Conservation (phyloP, 2,888 invertebrate species). For the Ennomos quercinarius region DNA sequence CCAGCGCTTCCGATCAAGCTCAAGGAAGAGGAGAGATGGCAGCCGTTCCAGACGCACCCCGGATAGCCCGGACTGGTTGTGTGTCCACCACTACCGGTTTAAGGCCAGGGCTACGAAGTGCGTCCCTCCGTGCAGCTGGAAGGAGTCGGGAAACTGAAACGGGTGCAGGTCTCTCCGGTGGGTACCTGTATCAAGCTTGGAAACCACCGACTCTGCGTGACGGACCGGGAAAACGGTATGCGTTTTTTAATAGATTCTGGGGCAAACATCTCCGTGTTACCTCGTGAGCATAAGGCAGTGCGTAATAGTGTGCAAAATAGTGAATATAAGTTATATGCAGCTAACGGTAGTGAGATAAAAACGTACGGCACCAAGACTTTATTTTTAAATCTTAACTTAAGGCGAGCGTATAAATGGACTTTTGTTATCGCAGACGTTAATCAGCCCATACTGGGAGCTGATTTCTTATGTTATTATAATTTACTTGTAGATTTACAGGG, state of each 20-base stretch:
- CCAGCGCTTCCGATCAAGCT: too few species aligned
- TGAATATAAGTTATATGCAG: constrained; percentile 36
- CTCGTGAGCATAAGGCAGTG: not conserved
- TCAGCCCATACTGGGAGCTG: constrained; percentile 44
- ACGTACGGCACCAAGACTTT: constrained; percentile 33
- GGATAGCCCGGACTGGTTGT: constrained; percentile 11
- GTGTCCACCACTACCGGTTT: constrained; percentile 16
- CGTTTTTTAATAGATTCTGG: constrained; percentile 34
- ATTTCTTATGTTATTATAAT: constrained; percentile 38
- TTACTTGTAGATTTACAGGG: constrained; percentile 38
- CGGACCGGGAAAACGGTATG: not conserved
- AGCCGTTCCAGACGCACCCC: not conserved
- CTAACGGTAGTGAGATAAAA: constrained; percentile 32
- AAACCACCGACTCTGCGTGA: constrained; percentile 7
- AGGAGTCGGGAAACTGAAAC: constrained; percentile 2
- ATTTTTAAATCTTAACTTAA: constrained; percentile 35
- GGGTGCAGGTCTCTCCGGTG: constrained; percentile 10
- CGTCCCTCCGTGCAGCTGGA: constrained; percentile 6
- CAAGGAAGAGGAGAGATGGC: too few species aligned
- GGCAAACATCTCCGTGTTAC: constrained; percentile 31
- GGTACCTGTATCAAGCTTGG: constrained; percentile 1
- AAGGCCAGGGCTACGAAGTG: constrained; percentile 3
- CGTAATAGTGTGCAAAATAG: not conserved
- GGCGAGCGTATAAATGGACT: constrained; percentile 39
- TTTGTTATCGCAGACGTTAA: constrained; percentile 41